These are phyloP conservation scores for Antitype chi DNA, from an alignment of 2,888 invertebrate genomes.

Conservation along the genomic window DNA sequence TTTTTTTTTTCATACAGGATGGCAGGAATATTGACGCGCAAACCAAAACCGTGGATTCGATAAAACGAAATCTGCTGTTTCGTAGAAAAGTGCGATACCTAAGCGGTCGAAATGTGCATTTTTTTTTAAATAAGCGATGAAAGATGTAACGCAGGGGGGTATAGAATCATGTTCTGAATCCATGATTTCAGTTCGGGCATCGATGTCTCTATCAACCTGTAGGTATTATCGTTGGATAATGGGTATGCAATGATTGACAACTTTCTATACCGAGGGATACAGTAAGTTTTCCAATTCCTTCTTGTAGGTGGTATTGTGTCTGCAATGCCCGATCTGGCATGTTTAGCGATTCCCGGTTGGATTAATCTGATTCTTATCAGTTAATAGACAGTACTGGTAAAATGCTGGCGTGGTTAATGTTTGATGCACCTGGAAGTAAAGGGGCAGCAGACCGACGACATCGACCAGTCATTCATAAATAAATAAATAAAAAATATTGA, in stretches of 20 bases:
- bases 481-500: too few relatives aligned
- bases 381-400: not conserved
- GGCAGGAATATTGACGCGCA: too few relatives aligned
- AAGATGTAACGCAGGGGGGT: too few relatives aligned
- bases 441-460: not conserved
- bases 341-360: not conserved
- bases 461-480: not conserved
- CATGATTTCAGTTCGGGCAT: too few relatives aligned
- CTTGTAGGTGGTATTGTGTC: not conserved
- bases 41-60: too few relatives aligned
- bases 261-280: not conserved
- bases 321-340: not conserved
- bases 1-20: not conserved
- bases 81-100: too few relatives aligned
- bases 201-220: too few relatives aligned
- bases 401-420: not conserved
- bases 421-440: not conserved
- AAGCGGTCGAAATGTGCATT: too few relatives aligned
- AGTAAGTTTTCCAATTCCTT: not conserved
- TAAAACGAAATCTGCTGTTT: too few relatives aligned
- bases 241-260: not conserved
- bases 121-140: too few relatives aligned
- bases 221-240: not conserved
- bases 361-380: not conserved
- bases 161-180: too few relatives aligned